Evolutionary conservation across 2,797 vertebrate species (phyloP).

Genomic region (Brotula barbata): DNA sequence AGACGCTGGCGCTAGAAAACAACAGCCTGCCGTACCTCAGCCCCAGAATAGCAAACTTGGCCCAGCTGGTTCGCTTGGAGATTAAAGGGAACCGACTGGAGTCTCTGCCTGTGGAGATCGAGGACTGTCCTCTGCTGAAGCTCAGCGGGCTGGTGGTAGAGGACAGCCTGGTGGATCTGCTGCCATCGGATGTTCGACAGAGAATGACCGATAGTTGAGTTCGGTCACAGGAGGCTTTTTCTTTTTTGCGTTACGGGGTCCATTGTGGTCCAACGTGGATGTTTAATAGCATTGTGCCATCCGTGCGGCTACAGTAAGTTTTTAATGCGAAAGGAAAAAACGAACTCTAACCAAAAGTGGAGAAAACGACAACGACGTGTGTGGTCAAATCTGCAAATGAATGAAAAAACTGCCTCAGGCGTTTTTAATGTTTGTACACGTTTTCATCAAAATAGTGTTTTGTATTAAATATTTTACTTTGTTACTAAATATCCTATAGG

Average conservation of each 20-base stretch:
- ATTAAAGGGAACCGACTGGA: constrained; percentile 87
- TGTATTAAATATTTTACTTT: too few species aligned
- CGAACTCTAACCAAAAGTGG: constrained; percentile 3
- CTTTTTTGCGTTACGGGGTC: not conserved
- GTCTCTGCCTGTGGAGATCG: constrained; percentile 81
- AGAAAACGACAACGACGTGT: not conserved
- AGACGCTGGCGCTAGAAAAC: constrained; percentile 79
- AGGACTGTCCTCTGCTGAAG: constrained; percentile 77
- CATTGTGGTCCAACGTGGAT: not conserved
- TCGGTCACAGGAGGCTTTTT: not conserved
- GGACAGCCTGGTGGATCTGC: constrained; percentile 77
- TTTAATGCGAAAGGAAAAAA: constrained; percentile 3
- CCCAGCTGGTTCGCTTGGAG: constrained; percentile 81
- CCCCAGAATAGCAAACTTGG: constrained; percentile 75
- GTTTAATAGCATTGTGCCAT: not conserved
- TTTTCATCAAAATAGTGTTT: constrained; percentile 15
- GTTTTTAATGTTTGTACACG: constrained; percentile 4
- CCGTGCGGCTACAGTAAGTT: not conserved
- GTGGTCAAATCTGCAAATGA: constrained; percentile 1
- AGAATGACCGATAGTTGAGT: constrained; percentile 74
- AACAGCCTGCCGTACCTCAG: constrained; percentile 82
- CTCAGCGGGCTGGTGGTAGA: constrained; percentile 80
- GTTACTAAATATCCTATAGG: too few species aligned
- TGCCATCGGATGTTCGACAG: constrained; percentile 80
- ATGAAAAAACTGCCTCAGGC: not conserved